Evolutionary conservation across 2,888 invertebrate species (phyloP).

Genomic region (Ennomos erosarius): DNA sequence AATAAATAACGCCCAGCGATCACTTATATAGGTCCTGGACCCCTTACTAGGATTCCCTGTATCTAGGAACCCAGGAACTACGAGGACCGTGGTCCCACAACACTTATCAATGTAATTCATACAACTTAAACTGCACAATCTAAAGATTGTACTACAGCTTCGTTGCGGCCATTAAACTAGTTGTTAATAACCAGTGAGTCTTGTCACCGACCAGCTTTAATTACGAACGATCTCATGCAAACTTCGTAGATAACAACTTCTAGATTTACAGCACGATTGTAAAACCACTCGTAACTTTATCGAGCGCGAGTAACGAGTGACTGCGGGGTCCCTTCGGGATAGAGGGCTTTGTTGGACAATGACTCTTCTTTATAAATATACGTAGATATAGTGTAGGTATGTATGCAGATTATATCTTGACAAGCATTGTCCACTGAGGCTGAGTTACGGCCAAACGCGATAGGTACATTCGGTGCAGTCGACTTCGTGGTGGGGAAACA

Average conservation of each 20-base stretch:
- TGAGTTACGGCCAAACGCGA: slow-evolving; percentile 46
- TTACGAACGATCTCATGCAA: slow-evolving; percentile 17
- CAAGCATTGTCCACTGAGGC: slow-evolving; percentile 55
- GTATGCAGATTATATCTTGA: slow-evolving; percentile 58
- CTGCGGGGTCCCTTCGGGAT: slow-evolving; percentile 20
- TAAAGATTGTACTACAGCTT: neutral
- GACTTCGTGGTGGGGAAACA: neutral
- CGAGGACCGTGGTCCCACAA: too few species aligned
- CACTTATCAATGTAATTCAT: too few species aligned
- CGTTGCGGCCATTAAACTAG: neutral
- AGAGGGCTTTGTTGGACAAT: slow-evolving; percentile 32
- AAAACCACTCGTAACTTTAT: slow-evolving; percentile 21
- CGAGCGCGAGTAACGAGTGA: slow-evolving; percentile 22
- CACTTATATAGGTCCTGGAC: too few species aligned
- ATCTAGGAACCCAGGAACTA: too few species aligned
- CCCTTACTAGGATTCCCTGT: too few species aligned
- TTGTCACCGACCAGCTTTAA: slow-evolving; percentile 23
- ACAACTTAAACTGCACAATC: neutral
- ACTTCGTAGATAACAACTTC: neutral
- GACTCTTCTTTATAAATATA: slow-evolving; percentile 34
- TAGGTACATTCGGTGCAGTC: slow-evolving; percentile 8
- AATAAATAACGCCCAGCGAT: too few species aligned
- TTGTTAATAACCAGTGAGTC: slow-evolving; percentile 8
- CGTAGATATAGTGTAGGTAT: slow-evolving; percentile 18
- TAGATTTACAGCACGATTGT: slow-evolving; percentile 29